Percentiles rank a stretch among this genome's conserved stretches.
Conservation (phyloP, 2,113 vertebrate genomes). For the Chiloscyllium plagiosum region DNA sequence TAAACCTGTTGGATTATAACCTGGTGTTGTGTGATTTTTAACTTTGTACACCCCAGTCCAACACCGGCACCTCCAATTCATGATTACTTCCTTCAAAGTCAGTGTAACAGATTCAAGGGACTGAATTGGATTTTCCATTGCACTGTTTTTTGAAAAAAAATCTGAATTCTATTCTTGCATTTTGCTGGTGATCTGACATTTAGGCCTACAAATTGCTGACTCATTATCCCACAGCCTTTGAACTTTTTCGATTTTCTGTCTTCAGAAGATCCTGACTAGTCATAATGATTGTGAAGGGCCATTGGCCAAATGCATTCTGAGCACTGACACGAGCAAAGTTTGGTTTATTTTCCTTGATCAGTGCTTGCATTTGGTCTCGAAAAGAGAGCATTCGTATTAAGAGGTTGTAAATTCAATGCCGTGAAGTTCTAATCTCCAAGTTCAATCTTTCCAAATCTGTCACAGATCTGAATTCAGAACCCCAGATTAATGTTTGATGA, state of each 20-base stretch:
- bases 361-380: neutral
- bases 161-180: neutral
- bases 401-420: neutral
- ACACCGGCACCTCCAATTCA: too few relatives aligned
- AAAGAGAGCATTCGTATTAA: neutral
- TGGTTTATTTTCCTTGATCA: neutral
- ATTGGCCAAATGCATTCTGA: neutral
- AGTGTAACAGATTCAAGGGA: too few relatives aligned
- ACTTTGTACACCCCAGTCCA: too few relatives aligned
- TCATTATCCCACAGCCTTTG: neutral
- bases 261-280: neutral
- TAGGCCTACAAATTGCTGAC: neutral
- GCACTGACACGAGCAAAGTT: too few relatives aligned
- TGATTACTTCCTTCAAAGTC: too few relatives aligned
- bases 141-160: too few relatives aligned
- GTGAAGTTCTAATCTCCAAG: neutral
- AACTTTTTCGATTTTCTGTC: neutral
- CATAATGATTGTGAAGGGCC: neutral
- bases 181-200: neutral
- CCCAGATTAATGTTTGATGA: too few relatives aligned
- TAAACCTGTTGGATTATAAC: too few relatives aligned
- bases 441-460: neutral
- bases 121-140: too few relatives aligned
- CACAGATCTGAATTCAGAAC: too few relatives aligned
- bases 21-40: too few relatives aligned